Base-by-base conservation (phyloP, 1,140 invertebrate genomes). In the Drosophila erecta region DNA sequence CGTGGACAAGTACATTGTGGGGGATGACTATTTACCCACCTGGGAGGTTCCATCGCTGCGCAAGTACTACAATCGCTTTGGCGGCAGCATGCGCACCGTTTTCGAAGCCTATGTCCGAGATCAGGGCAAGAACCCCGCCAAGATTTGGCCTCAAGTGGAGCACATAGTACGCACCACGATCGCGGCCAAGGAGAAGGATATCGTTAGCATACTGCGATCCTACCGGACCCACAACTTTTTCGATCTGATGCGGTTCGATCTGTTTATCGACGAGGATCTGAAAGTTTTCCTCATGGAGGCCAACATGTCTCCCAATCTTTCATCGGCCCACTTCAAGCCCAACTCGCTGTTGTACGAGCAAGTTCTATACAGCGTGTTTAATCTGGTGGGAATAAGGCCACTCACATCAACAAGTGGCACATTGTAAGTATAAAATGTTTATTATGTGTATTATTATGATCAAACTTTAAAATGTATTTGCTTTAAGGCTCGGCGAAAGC, bases 221-320 rank as follows among this genome's bases (percentile, higher is more conserved):
- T 95, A 94, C 83, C 92, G 93, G 67, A 93, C 93, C 33, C 92
- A 95, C 40, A 97, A 98, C 81, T 99, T 98, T 86, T 99, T 99
- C 93, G 98, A 99, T 93, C 93, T 99, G 92, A 96, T 98, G 91
- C 94, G 98, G 49, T 97, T 99, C 89, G 98, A 99, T 93, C 96
- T 99, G 92, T 95, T 98, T 0, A 93, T 99, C 6, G 98, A 99
- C 92, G 96, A 98, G 76, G 93, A 98, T 50, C 87, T 99, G 0
- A 96, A 97, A 49, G 96, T 99, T 3, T 97, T 95, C 83, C 93
- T 98, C 3, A 96, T 99, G 95, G 98, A 99, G 93, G 98, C 97
- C 1, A 99, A 99, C 91, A 99, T 99, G 98, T 98, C 97, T 30
- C 98, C 98, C 0, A 99, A 99, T 93, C 93, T 99, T 22, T 98